Conservation (phyloP, 2,113 vertebrate species). For the Synodontis membranacea region DNA sequence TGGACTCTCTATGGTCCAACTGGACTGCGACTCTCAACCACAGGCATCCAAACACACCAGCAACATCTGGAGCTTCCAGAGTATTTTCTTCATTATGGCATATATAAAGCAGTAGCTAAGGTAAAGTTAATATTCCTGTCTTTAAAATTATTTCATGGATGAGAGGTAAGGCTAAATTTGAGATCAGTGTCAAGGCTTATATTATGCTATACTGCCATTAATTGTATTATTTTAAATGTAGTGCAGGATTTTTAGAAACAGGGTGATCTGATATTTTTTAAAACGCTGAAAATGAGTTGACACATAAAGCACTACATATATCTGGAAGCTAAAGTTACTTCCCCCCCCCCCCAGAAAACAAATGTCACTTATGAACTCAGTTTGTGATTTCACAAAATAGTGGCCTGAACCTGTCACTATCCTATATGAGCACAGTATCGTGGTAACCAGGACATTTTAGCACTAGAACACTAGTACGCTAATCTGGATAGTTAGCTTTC, state of each 20-base stretch:
- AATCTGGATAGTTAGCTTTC: not conserved
- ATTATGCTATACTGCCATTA: not conserved
- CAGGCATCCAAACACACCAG: conserved; percentile 56
- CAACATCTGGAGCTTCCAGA: conserved; percentile 71
- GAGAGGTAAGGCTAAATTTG: not conserved
- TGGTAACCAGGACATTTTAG: not conserved
- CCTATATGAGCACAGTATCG: not conserved
- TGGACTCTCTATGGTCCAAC: conserved; percentile 71
- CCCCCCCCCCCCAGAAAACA: not conserved
- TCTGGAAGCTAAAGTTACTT: no score
- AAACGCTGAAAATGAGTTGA: no score
- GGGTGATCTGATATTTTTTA: not conserved
- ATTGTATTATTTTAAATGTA: not conserved
- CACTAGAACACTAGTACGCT: not conserved
- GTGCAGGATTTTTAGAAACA: not conserved
- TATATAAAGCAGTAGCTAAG: conserved; percentile 73
- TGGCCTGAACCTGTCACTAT: not conserved
- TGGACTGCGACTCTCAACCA: conserved; percentile 60
- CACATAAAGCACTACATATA: not conserved
- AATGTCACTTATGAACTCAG: not conserved
- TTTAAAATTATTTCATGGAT: not conserved
- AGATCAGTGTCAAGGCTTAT: not conserved
- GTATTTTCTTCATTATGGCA: conserved; percentile 71
- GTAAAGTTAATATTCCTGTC: conserved; percentile 56
- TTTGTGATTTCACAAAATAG: not conserved